Percentiles rank a stretch among this genome's conserved stretches.
phyloP scores from a whole-genome alignment of 2,888 invertebrate genomes.

The Germaria angustata region DNA sequence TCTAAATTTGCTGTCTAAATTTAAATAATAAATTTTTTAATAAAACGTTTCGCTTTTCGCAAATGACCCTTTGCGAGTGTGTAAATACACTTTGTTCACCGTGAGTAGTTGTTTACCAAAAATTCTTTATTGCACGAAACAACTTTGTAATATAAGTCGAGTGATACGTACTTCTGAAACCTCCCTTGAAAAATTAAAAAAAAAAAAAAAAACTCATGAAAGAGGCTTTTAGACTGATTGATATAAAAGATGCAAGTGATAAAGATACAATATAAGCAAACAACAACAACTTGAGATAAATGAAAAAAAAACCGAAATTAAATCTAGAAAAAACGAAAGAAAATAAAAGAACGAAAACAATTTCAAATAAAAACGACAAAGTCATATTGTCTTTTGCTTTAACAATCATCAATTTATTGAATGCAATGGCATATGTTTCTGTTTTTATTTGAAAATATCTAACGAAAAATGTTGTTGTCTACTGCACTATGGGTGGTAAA shows the following conservation, averaged over 20 bases:
- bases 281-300: conserved; percentile 3
- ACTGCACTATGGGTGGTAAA: neutral
- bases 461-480: neutral
- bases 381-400: conserved; percentile 29
- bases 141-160: no score
- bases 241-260: conserved; percentile 14
- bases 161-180: neutral
- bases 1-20: no score
- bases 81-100: no score
- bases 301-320: neutral
- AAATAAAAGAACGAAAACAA: neutral
- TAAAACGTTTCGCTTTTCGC: no score
- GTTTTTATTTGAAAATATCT: neutral
- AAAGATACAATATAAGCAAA: neutral
- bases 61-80: no score
- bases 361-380: neutral
- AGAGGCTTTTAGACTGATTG: conserved; percentile 13
- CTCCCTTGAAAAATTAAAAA: neutral
- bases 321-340: neutral
- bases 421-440: neutral
- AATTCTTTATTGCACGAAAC: no score
- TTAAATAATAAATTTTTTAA: no score
- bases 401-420: conserved; percentile 16
- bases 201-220: neutral
- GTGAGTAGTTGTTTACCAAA: no score